Percentiles rank a stretch among this genome's conserved stretches.
phyloP scores from a whole-genome alignment of 1,140 invertebrate species.

The Sminthurinus signatus region DNA sequence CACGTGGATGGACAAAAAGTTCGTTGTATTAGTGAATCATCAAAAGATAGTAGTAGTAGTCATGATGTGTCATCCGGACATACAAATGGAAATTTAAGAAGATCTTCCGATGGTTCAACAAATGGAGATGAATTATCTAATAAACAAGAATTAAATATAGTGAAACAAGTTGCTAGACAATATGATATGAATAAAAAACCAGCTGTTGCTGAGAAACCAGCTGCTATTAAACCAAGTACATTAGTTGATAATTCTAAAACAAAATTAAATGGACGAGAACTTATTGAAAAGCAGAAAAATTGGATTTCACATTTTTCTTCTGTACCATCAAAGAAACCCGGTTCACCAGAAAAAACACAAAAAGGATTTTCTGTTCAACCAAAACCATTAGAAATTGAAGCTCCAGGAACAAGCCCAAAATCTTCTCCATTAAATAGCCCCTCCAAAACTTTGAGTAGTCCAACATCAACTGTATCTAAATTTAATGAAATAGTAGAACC shows the following conservation, averaged over 20 bases:
- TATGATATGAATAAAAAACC: slow-evolving; percentile 19
- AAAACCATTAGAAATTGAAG: slow-evolving; percentile 20
- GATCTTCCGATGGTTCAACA: background rate
- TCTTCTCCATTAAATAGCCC: slow-evolving; percentile 20
- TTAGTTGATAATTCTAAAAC: background rate
- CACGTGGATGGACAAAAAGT: too few relatives aligned
- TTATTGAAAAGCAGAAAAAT: slow-evolving; percentile 82
- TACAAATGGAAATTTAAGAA: background rate
- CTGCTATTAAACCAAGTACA: background rate
- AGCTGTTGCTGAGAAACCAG: slow-evolving; percentile 26
- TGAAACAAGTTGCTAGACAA: slow-evolving; percentile 7
- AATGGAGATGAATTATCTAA: background rate
- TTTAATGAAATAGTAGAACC: background rate
- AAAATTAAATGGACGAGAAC: slow-evolving; percentile 71
- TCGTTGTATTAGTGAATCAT: too few relatives aligned
- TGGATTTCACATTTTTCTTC: slow-evolving; percentile 75
- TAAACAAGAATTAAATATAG: background rate
- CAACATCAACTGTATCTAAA: background rate
- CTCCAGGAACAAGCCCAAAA: slow-evolving; percentile 7
- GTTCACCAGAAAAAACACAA: slow-evolving; percentile 24
- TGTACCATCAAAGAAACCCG: slow-evolving; percentile 67
- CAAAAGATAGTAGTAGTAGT: too few relatives aligned
- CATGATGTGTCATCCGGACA: too few relatives aligned
- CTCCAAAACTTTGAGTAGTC: slow-evolving; percentile 5
- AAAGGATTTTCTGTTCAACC: slow-evolving; percentile 32